Base-by-base conservation (phyloP, 2,888 invertebrate genomes). In the Tridacna crocea region DNA sequence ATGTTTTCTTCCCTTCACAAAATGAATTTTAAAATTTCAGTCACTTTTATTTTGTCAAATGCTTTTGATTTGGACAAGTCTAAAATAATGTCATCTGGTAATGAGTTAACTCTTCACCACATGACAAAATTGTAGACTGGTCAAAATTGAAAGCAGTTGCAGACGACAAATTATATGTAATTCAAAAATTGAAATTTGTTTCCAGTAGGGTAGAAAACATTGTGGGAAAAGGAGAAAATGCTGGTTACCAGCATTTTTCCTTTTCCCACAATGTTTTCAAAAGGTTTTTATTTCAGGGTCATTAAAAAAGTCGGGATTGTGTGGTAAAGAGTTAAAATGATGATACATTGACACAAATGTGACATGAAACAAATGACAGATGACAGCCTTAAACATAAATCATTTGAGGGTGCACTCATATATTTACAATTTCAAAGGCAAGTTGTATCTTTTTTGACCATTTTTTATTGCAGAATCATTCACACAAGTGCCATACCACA, bases 381-480 rank as follows among this genome's bases (percentile, higher is more conserved):
- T n/a, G n/a, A n/a, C n/a, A n/a, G n/a, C n/a, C n/a, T n/a, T n/a
- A n/a, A n/a, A n/a, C n/a, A n/a, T n/a, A n/a, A n/a, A n/a, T n/a
- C n/a, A n/a, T n/a, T n/a, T n/a, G n/a, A n/a, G n/a, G n/a, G n/a
- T n/a, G n/a, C n/a, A n/a, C n/a, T n/a, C n/a, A n/a, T n/a, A n/a
- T n/a, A n/a, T n/a, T n/a, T n/a, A n/a, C n/a, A n/a, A n/a, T n/a
- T n/a, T n/a, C n/a, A n/a, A n/a, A n/a, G n/a, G n/a, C n/a, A n/a
- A n/a, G n/a, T n/a, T n/a, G n/a, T n/a, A n/a, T n/a, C n/a, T n/a
- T n/a, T n/a, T n/a, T n/a, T n/a, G n/a, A n/a, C n/a, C n/a, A n/a
- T n/a, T 48, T 55, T 74, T 61, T 65, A 4, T 87, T 85, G 24
- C 85, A 91, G 91, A 90, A 61, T 85, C 83, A 46, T 90, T 87